Evolutionary conservation across 2,113 vertebrate species (phyloP), one percentile per base, ranked within the genome.

Genomic region (Microcebus lehilahytsara): DNA sequence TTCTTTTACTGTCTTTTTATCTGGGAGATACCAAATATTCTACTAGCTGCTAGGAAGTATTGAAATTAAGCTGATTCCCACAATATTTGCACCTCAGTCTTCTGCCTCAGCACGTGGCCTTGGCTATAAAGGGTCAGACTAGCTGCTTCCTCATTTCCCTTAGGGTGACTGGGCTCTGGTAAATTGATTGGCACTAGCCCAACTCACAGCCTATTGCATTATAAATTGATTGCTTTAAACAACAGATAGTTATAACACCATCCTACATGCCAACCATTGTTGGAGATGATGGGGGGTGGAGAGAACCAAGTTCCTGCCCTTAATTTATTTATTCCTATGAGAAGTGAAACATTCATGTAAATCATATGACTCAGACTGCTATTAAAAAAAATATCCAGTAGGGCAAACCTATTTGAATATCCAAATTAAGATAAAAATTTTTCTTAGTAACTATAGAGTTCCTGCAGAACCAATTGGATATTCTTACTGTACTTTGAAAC

Each of bases 271-370:
- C 34, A 87, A 25, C 16, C 22, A 37, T 49, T 81, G 0, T 32
- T 72, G 19, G n/a, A 40, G 13, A 51, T 79, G 20, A 20, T 51
- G 3, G 32, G 51, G 23, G 19, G 9, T 46, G 3, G 17, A 37
- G 51, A 90, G 60, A 95, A 72, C 14, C 42, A 88, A 69, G 30
- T 60, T 51, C 53, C 49, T 78, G 42, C 6, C 23, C 13, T 84
- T 92, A 40, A 89, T 94, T 94, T 81, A 74, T 91, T 96, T 27
- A 46, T 80, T 93, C 58, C 46, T 53, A 37, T 30, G 42, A 90
- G 40, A 96, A 94, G 37, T 67, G 53, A 90, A 80, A 85, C 42
- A 62, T 83, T 40, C 25, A 3, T 49, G 49, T 71, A 5, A 85
- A 91, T 62, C 12, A n/a, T 32, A 49, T 78, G 72, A 81, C 37